A percentile compares a stretch with the other conserved stretches of the same genome.
Evolutionary conservation across 2,797 vertebrate genomes (phyloP).

Genomic region (Pampus argenteus): DNA sequence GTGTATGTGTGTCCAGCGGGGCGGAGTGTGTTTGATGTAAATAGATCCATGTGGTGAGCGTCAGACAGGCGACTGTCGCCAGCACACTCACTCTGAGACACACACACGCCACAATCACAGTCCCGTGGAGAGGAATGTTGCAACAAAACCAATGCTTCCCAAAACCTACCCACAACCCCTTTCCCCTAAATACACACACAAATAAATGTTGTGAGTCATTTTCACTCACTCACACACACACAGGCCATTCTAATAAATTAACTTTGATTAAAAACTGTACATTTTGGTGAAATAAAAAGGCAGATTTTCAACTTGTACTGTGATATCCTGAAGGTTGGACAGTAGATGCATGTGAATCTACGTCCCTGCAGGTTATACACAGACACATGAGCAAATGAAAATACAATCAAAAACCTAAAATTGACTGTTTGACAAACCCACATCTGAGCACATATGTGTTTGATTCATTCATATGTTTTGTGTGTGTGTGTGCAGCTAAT

Average conservation of each 20-base stretch:
- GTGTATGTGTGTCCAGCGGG: constrained; percentile 60
- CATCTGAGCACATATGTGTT: not conserved
- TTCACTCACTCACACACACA: constrained; percentile 17
- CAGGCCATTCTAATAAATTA: constrained; percentile 11
- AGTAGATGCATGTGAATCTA: not conserved
- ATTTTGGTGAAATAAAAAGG: constrained; percentile 4
- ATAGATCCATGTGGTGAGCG: constrained; percentile 81
- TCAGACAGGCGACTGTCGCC: constrained; percentile 78
- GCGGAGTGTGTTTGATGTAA: constrained; percentile 73
- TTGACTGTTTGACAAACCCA: not conserved
- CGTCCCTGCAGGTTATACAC: not conserved
- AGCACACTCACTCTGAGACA: constrained; percentile 54
- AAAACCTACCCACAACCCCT: constrained; percentile 52
- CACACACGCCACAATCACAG: constrained; percentile 56
- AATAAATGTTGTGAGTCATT: constrained; percentile 21
- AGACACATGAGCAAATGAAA: not conserved
- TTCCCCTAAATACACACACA: constrained; percentile 48
- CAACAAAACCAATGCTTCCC: constrained; percentile 53
- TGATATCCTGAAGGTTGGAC: not conserved
- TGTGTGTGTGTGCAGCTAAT: constrained; percentile 45
- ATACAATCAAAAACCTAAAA: constrained; percentile 7
- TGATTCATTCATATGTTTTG: not conserved
- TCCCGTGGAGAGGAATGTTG: constrained; percentile 65
- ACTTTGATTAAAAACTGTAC: not conserved
- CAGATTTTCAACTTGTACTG: constrained; percentile 2